Evolutionary conservation across 2,797 vertebrate species (phyloP), one percentile per base, ranked within the genome.

Genomic region (Cottoperca gobio): DNA sequence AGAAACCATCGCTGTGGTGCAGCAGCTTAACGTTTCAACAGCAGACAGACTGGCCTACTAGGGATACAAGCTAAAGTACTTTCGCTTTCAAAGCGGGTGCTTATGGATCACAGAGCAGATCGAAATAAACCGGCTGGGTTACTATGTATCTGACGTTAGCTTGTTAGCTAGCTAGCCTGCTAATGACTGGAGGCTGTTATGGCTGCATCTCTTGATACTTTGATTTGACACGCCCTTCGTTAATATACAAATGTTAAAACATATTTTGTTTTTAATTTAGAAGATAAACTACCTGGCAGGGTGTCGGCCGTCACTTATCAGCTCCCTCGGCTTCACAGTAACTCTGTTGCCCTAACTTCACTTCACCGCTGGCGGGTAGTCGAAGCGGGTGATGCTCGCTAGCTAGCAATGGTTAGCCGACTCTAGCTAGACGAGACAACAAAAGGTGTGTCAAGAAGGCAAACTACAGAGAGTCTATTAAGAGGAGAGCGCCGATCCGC

Each of bases 371-470:
- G 63, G 39, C 54, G 48, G 53, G 6, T 28, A 8, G 43, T 59
- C 28, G 61, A 62, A 17, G 73, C 28, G 55, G 62, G 28, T 57
- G 88, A 85, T 62, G 86, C 82, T 86, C 58, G 73, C 57, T 79
- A 74, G 73, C 57, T 79, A 74, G 79, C 82, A 60, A 23, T 53
- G 31, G 81, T 72, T 85, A 84, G 78, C 76, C 68, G 73, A 45
- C 37, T 67, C 58, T 4, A 65, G 82, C 76, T 81, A 58, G 24
- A 42, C 63, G 64, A 90, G 89, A 90, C 86, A 90, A 90, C 86
- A 92, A 88, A 91, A 91, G 86, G 89, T 82, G 89, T 88, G 88
- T 84, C 82, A 83, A 82, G 49, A 75, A 68, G 71, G 68, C 65
- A 68, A 61, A 31, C 12, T 2, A 8, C 82, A 61, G 76, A 89